These are phyloP conservation scores for Argynnis bischoffii DNA, from an alignment of 2,888 invertebrate genomes.

Conservation along the genomic window DNA sequence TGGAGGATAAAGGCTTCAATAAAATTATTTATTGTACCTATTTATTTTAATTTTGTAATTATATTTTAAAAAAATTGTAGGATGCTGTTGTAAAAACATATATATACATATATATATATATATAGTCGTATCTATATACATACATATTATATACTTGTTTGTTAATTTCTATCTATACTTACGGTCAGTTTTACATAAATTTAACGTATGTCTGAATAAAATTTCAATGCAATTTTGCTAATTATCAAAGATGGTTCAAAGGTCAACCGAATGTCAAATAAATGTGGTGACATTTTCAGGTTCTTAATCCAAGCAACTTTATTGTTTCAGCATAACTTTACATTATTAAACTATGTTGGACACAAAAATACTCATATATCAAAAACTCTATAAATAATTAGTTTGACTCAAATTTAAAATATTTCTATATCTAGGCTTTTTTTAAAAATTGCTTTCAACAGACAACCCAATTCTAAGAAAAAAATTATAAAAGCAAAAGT, in stretches of 20 bases:
- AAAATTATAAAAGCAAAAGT: no score
- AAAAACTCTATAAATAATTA: no score
- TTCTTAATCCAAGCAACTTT: constrained; percentile 9
- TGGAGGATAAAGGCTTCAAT: no score
- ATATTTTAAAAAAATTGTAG: no score
- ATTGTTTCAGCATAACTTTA: constrained; percentile 4
- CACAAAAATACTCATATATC: no score
- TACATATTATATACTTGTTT: no score
- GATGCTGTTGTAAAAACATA: not conserved
- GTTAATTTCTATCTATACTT: constrained; percentile 6
- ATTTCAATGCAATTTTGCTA: constrained; percentile 10
- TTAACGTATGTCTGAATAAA: constrained; percentile 11
- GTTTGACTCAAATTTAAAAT: no score
- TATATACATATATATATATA: not conserved
- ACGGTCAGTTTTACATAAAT: constrained; percentile 16
- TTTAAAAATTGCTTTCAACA: no score
- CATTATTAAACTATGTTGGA: not conserved
- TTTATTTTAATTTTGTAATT: no score
- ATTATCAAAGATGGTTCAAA: constrained; percentile 15
- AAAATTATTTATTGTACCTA: no score
- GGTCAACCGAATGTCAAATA: constrained; percentile 23
- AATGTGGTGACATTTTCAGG: constrained; percentile 15
- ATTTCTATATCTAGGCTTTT: no score
- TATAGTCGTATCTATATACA: not conserved
- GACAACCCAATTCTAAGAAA: no score